phyloP scores from a whole-genome alignment of 2,888 invertebrate genomes.

The Anthrax anthrax region DNA sequence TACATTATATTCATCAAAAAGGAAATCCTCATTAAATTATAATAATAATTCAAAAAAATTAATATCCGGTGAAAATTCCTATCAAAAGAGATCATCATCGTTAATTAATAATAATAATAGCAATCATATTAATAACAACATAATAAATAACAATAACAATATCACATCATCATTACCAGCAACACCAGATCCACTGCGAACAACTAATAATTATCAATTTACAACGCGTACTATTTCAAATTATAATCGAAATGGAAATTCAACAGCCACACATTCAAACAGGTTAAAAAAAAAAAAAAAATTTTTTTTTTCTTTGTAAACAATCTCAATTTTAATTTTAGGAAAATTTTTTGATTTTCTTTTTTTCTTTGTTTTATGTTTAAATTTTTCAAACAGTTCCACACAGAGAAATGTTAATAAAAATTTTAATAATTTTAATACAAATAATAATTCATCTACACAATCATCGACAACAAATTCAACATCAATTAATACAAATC shows the following conservation, averaged over 20 bases:
- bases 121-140: too few species aligned
- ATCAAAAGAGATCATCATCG: constrained; percentile 5
- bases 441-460: constrained; percentile 2
- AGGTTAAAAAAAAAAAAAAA: constrained; percentile 6
- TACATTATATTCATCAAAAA: constrained; percentile 2
- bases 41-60: not conserved
- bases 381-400: constrained; percentile 5
- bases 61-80: not conserved
- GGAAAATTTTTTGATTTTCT: not conserved
- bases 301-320: too few species aligned
- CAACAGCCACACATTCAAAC: constrained; percentile 8
- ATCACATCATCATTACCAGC: constrained; percentile 9
- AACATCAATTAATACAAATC: constrained; percentile 5
- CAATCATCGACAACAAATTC: constrained; percentile 4
- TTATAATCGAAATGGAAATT: constrained; percentile 12
- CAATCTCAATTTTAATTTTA: not conserved
- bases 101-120: not conserved
- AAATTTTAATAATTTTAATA: constrained; percentile 10
- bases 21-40: not conserved
- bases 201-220: constrained; percentile 15
- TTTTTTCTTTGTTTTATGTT: not conserved
- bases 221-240: constrained; percentile 17
- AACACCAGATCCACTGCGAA: constrained; percentile 15
- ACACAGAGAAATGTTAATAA: constrained; percentile 8
- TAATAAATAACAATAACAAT: too few species aligned